These are phyloP conservation scores for Athalia circularis DNA, from an alignment of 2,888 invertebrate species.

Conservation along the genomic window DNA sequence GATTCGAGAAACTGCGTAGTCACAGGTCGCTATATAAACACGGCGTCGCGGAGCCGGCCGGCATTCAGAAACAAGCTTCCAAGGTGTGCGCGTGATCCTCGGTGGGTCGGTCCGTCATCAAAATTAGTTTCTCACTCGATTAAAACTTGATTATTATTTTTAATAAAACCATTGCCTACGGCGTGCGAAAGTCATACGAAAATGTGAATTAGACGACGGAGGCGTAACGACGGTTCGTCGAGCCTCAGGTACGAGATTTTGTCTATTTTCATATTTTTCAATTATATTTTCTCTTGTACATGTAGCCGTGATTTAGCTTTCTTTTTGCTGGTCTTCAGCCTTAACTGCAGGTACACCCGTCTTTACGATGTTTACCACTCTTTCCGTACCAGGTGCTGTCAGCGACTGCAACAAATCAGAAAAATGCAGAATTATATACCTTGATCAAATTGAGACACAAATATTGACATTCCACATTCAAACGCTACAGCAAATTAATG, in stretches of 20 bases:
- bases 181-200: not conserved
- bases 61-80: constrained; percentile 69
- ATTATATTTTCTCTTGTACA: not conserved
- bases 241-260: constrained; percentile 22
- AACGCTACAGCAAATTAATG: too few species aligned
- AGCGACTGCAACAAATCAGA: constrained; percentile 56
- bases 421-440: not conserved
- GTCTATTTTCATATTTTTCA: not conserved
- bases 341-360: constrained; percentile 66
- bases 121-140: not conserved
- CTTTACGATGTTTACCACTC: constrained; percentile 66
- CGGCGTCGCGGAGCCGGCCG: constrained; percentile 53
- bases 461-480: too few species aligned
- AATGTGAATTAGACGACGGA: constrained; percentile 22
- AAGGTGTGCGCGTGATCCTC: constrained; percentile 38
- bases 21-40: constrained; percentile 66
- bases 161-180: not conserved
- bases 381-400: constrained; percentile 59
- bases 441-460: too few species aligned
- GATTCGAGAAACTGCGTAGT: constrained; percentile 55
- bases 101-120: constrained; percentile 12
- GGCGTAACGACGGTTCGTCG: constrained; percentile 22
- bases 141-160: not conserved
- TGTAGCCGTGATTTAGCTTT: not conserved
- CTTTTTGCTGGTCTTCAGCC: constrained; percentile 50